Evolutionary conservation across 2,888 invertebrate species (phyloP).

Genomic region (Lamellibrachia columna): DNA sequence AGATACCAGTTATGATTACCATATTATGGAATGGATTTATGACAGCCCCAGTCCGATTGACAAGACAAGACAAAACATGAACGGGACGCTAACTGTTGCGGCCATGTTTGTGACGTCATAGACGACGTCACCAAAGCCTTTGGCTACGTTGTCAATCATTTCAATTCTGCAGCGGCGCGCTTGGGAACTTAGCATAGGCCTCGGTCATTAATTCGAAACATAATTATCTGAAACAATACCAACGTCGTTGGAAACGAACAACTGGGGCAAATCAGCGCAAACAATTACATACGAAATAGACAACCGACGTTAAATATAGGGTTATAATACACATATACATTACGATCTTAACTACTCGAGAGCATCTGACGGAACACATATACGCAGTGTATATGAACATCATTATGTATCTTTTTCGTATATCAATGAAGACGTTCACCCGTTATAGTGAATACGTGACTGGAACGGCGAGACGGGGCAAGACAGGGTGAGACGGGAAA

Average conservation of each 20-base stretch:
- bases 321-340: neutral
- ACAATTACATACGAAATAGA: neutral
- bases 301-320: constrained; percentile 6
- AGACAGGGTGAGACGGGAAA: neutral
- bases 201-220: neutral
- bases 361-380: neutral
- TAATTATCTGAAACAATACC: neutral
- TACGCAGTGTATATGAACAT: neutral
- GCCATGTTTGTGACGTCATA: neutral
- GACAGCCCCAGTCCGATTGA: neutral
- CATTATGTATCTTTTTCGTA: constrained; percentile 16
- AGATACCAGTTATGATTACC: neutral
- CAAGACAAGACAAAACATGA: no score
- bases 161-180: neutral
- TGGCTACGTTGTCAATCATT: neutral
- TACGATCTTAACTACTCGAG: neutral
- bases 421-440: neutral
- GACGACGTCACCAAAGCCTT: neutral
- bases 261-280: neutral
- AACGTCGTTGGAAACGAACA: neutral
- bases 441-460: neutral
- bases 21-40: neutral
- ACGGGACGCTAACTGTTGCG: neutral
- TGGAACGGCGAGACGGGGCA: neutral
- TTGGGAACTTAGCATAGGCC: neutral